Conservation (phyloP, 2,888 invertebrate genomes). For the Dicranocentrus wangi region DNA sequence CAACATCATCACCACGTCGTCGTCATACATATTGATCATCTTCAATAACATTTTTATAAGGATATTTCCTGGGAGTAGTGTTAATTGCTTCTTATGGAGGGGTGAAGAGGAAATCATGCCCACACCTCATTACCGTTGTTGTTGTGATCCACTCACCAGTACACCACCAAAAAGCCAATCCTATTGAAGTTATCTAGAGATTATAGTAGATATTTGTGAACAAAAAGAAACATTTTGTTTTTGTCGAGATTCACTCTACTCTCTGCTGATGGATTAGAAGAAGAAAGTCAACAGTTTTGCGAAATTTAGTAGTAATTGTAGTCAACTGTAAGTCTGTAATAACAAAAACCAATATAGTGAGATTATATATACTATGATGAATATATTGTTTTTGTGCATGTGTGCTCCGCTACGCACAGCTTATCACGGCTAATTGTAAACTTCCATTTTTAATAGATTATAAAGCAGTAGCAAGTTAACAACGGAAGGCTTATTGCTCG, state of each 20-base stretch:
- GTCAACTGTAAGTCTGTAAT: neutral
- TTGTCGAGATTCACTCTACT: neutral
- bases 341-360: too few species aligned
- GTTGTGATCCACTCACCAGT: too few species aligned
- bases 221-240: too few species aligned
- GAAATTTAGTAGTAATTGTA: conserved; percentile 19
- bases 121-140: neutral
- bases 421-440: neutral
- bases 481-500: too few species aligned
- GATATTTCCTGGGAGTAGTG: neutral
- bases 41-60: conserved; percentile 3
- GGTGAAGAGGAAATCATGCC: neutral
- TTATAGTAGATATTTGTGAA: too few species aligned
- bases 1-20: too few species aligned
- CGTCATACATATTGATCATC: too few species aligned
- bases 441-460: conserved; percentile 2
- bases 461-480: too few species aligned
- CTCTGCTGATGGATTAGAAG: neutral
- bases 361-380: neutral
- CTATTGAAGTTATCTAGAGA: too few species aligned
- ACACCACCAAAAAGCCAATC: too few species aligned
- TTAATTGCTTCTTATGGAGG: neutral
- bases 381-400: conserved; percentile 24
- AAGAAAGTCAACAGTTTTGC: neutral
- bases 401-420: conserved; percentile 2